Evolutionary conservation across 1,140 invertebrate species (phyloP), one percentile per base, ranked within the genome.

Genomic region (Drosophila nannoptera): DNA sequence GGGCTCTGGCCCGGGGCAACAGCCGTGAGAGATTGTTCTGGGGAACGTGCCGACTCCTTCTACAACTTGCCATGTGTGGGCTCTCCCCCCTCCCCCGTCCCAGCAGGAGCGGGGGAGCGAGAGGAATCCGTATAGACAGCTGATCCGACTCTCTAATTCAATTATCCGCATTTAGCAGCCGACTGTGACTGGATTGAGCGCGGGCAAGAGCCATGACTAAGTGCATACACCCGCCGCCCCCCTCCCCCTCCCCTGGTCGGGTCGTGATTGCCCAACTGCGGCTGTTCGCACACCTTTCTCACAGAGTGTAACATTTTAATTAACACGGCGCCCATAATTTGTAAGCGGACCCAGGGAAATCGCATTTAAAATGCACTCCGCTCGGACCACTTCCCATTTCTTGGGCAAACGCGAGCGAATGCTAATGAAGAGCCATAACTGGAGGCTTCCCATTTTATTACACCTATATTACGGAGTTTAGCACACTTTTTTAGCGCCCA

Each of bases 281-380:
- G 54, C 56, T 65, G 56, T 72, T 53, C 60, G 46, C 43, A 65
- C 53, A 73, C 69, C 73, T 69, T 77, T 81, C 62, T 69, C 77
- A 78, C 76, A 77, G 86, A 81, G 80, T 84, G 80, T 74, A 84
- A 84, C 80, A 86, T 84, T 84, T 84, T 80, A 84, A 84, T 84
- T 84, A 84, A 77, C 80, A 84, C 77, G 71, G 60, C 43, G 63
- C 67, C 66, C 66, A 77, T 84, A 84, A 84, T 86, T 77, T 63
- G 64, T 71, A 74, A 72, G 63, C 73, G 73, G 69, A 73, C 64
- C 48, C 58, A 29, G 58, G 35, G 40, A 75, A 68, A 66, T 67
- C 43, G 59, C 35, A 50, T 64, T 63, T 42, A 52, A 31, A 77
- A 52, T 52, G 42, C 48, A 46, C 43, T 50, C 53, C 45, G 12